These are phyloP conservation scores for Agonum fuliginosum DNA, from an alignment of 2,888 invertebrate genomes.

Conservation along the genomic window DNA sequence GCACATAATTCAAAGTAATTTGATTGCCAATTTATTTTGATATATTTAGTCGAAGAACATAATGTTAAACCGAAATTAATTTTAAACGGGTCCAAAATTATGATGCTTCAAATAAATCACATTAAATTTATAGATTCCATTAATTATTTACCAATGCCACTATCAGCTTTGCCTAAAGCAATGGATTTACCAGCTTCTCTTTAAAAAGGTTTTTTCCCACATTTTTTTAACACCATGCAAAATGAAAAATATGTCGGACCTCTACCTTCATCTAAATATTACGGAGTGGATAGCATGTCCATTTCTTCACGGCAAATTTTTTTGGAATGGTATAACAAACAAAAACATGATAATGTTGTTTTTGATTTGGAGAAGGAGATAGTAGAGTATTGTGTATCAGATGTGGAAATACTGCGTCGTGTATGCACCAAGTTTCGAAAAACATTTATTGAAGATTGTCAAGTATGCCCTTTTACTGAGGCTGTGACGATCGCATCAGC, in stretches of 20 bases:
- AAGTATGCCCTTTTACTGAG: slow-evolving; percentile 65
- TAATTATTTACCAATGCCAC: too few species aligned
- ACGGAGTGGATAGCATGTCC: slow-evolving; percentile 63
- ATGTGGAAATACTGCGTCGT: slow-evolving; percentile 64
- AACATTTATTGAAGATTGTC: slow-evolving; percentile 61
- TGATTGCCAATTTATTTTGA: too few species aligned
- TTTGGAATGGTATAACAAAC: slow-evolving; percentile 60
- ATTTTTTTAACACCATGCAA: too few species aligned
- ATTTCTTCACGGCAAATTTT: slow-evolving; percentile 57
- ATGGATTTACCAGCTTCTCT: too few species aligned
- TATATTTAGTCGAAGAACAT: too few species aligned
- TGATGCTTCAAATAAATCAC: too few species aligned
- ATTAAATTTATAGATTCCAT: too few species aligned
- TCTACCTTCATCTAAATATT: slow-evolving; percentile 62
- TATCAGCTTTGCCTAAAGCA: too few species aligned
- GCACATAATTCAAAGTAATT: neutral
- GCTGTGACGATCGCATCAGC: slow-evolving; percentile 63
- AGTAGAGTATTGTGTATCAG: slow-evolving; percentile 61
- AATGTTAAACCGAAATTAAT: too few species aligned
- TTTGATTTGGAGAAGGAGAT: slow-evolving; percentile 66
- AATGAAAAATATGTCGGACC: slow-evolving; percentile 64
- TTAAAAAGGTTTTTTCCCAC: too few species aligned
- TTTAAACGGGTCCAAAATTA: too few species aligned
- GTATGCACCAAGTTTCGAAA: slow-evolving; percentile 65
- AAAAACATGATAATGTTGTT: too few species aligned